These are phyloP conservation scores for Pollenia labialis DNA, from an alignment of 2,888 invertebrate species.

Conservation along the genomic window DNA sequence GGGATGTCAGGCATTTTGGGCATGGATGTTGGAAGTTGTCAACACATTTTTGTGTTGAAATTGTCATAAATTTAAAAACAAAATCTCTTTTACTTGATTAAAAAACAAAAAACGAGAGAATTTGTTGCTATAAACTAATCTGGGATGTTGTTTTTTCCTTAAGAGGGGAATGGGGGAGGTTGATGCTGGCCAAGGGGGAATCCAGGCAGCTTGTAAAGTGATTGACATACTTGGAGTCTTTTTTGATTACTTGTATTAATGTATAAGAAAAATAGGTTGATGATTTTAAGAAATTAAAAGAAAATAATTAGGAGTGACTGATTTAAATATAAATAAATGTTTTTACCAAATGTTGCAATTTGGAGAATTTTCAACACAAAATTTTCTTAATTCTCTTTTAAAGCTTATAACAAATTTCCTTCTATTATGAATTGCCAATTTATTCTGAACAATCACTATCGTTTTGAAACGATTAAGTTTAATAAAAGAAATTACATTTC, in stretches of 20 bases:
- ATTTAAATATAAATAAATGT: too few species aligned
- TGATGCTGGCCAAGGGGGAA: background rate
- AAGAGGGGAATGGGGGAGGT: background rate
- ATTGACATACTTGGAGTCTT: slow-evolving; percentile 51
- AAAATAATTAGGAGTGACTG: background rate
- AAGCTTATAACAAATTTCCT: background rate
- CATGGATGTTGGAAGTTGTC: slow-evolving; percentile 66
- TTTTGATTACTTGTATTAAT: slow-evolving; percentile 11
- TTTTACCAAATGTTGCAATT: too few species aligned
- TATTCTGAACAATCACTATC: background rate
- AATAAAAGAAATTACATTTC: slow-evolving; percentile 27
- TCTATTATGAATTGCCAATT: background rate
- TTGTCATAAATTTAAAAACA: slow-evolving; percentile 69
- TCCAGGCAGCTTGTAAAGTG: slow-evolving; percentile 55
- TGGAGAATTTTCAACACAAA: too few species aligned
- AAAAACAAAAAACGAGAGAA: background rate
- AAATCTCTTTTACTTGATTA: slow-evolving; percentile 42
- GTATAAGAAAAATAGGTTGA: slow-evolving; percentile 54
- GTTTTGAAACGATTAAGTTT: slow-evolving; percentile 4
- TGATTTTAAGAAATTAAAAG: slow-evolving; percentile 34
- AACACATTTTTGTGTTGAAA: slow-evolving; percentile 70
- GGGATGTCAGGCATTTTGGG: slow-evolving; percentile 13
- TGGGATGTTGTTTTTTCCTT: slow-evolving; percentile 1
- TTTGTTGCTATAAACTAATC: background rate
- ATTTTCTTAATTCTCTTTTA: background rate